A percentile compares a stretch with the other conserved stretches of the same genome.
Conservation (phyloP, 92 coral and sea anemone species). For the Heliopora coerulea region DNA sequence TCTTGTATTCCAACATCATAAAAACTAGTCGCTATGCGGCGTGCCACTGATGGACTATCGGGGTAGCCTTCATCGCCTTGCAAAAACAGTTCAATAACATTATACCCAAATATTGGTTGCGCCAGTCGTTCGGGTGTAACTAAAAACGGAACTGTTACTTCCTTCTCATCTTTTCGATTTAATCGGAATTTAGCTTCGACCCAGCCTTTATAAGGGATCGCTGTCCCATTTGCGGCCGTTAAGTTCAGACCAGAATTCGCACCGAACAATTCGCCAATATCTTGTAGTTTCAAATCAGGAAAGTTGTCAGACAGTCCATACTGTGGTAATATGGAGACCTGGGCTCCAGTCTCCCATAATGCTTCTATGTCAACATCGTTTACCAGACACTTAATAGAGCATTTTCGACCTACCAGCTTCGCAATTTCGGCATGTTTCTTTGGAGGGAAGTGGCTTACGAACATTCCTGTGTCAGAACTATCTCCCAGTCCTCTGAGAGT, state of each 20-base stretch:
- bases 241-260: slow-evolving; percentile 13
- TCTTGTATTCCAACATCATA: background rate
- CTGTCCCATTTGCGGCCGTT: slow-evolving; percentile 51
- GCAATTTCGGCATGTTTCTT: slow-evolving; percentile 43
- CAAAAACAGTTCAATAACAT: slow-evolving; percentile 65
- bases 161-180: slow-evolving; percentile 30
- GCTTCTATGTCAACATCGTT: slow-evolving; percentile 37
- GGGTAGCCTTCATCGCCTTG: slow-evolving; percentile 16
- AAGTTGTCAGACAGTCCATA: slow-evolving; percentile 25
- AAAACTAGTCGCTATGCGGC: background rate
- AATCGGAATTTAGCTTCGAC: slow-evolving; percentile 56
- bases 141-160: slow-evolving; percentile 59
- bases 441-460: slow-evolving; percentile 47
- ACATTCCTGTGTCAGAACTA: slow-evolving; percentile 41
- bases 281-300: slow-evolving; percentile 12
- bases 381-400: slow-evolving; percentile 37
- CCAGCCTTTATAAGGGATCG: slow-evolving; percentile 50
- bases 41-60: slow-evolving; percentile 36
- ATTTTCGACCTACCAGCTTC: slow-evolving; percentile 38
- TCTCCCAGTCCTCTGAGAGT: slow-evolving; percentile 16
- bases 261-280: slow-evolving; percentile 44
- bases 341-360: slow-evolving; percentile 60
- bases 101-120: slow-evolving; percentile 65
- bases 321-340: slow-evolving; percentile 49
- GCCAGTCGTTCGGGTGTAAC: slow-evolving; percentile 57